These are phyloP conservation scores for Orius insidiosus DNA, from an alignment of 1,140 invertebrate genomes.

Conservation along the genomic window DNA sequence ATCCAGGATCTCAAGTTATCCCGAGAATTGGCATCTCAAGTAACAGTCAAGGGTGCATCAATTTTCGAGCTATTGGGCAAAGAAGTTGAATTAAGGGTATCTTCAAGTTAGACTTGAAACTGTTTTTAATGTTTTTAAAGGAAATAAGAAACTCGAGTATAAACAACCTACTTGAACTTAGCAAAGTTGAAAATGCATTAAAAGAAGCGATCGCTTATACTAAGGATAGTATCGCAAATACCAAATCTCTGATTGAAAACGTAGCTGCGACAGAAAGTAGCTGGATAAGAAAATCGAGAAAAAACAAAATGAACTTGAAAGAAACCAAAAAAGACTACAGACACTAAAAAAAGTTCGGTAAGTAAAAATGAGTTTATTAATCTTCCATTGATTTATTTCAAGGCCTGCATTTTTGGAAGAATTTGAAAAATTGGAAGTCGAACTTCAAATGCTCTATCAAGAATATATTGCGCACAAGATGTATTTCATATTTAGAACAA, in stretches of 20 bases:
- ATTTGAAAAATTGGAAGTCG: conserved; percentile 77
- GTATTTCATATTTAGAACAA: conserved; percentile 65
- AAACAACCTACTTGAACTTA: conserved; percentile 63
- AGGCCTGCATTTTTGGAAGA: conserved; percentile 96
- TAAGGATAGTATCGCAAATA: conserved; percentile 50
- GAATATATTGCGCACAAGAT: conserved; percentile 77
- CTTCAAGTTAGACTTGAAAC: background rate
- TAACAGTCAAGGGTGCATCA: conserved; percentile 74
- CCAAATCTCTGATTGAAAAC: conserved; percentile 58
- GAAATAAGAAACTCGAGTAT: conserved; percentile 44
- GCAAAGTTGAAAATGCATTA: conserved; percentile 58
- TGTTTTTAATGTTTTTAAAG: conserved; percentile 20
- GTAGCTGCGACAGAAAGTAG: conserved; percentile 70
- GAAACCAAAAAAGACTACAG: conserved; percentile 81
- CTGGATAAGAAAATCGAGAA: conserved; percentile 86
- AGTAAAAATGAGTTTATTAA: conserved; percentile 16
- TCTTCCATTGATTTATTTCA: conserved; percentile 14
- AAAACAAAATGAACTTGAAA: conserved; percentile 69
- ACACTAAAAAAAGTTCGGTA: conserved; percentile 85
- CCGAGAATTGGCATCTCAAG: conserved; percentile 70
- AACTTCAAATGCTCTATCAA: conserved; percentile 69
- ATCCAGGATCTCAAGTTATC: conserved; percentile 72
- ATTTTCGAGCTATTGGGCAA: conserved; percentile 81
- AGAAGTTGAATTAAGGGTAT: conserved; percentile 68
- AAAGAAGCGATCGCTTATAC: conserved; percentile 48